Evolutionary conservation across 2,888 invertebrate species (phyloP).

Genomic region (Apantesis nais): DNA sequence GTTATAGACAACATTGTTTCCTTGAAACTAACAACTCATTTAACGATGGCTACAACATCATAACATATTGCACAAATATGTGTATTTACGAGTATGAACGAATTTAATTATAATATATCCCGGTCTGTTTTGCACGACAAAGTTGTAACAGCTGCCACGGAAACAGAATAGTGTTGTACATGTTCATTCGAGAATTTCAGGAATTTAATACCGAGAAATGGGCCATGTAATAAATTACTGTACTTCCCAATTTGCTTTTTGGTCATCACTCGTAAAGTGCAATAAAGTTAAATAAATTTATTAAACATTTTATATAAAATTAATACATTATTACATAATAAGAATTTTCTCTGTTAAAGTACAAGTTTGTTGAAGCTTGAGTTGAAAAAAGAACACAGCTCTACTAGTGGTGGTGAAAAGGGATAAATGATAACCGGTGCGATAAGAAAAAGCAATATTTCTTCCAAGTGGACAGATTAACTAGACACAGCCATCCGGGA

Average conservation of each 20-base stretch:
- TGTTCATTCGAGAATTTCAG: conserved; percentile 8
- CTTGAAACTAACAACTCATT: conserved; percentile 4
- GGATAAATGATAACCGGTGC: not conserved
- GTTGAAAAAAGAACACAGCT: not conserved
- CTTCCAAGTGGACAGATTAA: not conserved
- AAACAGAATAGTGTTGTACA: conserved; percentile 22
- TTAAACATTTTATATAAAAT: not conserved
- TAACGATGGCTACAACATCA: not conserved
- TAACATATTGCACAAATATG: conserved; percentile 7
- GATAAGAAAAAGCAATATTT: not conserved
- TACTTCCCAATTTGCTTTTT: conserved; percentile 8
- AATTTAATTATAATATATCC: conserved; percentile 28
- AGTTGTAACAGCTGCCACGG: conserved; percentile 28
- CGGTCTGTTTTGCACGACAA: conserved; percentile 25
- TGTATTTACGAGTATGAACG: conserved; percentile 12
- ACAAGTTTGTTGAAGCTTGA: not conserved
- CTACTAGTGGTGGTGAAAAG: not conserved
- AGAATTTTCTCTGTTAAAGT: not conserved
- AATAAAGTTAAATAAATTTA: not conserved
- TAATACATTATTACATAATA: not conserved
- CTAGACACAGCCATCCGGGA: not conserved
- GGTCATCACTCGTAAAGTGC: not conserved
- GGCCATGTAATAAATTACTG: not conserved
- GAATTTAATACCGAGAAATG: conserved; percentile 16
- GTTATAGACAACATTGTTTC: conserved; percentile 1